Percentiles rank a stretch among this genome's conserved stretches.
phyloP scores from a whole-genome alignment of 1,140 invertebrate genomes.

The Cyphomyrmex costatus region DNA sequence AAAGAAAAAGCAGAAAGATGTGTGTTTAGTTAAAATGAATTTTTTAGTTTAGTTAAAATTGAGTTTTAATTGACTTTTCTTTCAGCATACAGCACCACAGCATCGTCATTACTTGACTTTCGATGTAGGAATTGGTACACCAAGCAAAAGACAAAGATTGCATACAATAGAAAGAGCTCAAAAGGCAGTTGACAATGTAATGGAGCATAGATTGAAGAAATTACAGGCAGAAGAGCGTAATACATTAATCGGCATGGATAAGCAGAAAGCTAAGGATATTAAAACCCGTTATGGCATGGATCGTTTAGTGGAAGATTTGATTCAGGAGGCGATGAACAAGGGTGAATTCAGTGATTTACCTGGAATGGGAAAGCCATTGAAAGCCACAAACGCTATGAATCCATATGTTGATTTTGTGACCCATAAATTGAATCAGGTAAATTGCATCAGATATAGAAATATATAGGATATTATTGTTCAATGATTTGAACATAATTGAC shows the following conservation, averaged over 20 bases:
- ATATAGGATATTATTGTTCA: background rate
- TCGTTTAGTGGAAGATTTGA: conserved; percentile 95
- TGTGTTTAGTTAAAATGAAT: too few relatives aligned
- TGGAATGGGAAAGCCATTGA: conserved; percentile 93
- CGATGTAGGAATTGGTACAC: conserved; percentile 92
- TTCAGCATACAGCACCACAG: conserved; percentile 94
- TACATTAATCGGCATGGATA: conserved; percentile 89
- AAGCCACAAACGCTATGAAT: conserved; percentile 88
- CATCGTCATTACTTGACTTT: conserved; percentile 95
- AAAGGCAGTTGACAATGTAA: conserved; percentile 91
- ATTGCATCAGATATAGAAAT: conserved; percentile 58
- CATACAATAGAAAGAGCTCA: conserved; percentile 90
- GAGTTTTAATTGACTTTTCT: conserved; percentile 58
- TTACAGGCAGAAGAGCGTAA: conserved; percentile 89
- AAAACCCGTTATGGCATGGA: conserved; percentile 95
- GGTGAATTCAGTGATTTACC: conserved; percentile 95
- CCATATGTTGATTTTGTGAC: conserved; percentile 96
- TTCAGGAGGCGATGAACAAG: conserved; percentile 95
- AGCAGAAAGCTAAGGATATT: conserved; percentile 89
- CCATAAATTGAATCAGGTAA: conserved; percentile 95
- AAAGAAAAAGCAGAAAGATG: too few relatives aligned
- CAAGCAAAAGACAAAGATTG: conserved; percentile 92
- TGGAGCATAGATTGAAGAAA: conserved; percentile 91
- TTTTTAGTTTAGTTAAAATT: conserved; percentile 4
- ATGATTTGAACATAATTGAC: background rate